Conservation (phyloP, 2,113 vertebrate species). For the Paralichthys olivaceus region DNA sequence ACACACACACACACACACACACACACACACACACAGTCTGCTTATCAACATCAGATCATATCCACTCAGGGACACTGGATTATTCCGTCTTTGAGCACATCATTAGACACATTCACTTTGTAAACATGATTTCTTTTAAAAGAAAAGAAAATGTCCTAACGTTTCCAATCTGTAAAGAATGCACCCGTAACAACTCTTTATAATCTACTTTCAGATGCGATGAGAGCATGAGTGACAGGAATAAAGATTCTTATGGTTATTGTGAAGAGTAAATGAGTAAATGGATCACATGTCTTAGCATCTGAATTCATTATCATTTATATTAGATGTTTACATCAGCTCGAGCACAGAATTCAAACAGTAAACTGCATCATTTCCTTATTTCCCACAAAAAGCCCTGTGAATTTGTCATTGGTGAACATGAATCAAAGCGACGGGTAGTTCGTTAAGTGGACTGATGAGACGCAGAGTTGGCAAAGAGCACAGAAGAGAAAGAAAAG, state of each 20-base stretch:
- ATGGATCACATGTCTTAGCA: slow-evolving; percentile 6
- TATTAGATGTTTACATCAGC: slow-evolving; percentile 35
- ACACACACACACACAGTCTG: neutral
- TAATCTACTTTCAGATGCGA: neutral
- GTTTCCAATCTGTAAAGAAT: slow-evolving; percentile 2
- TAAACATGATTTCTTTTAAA: neutral
- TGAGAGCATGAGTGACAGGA: neutral
- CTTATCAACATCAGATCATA: slow-evolving; percentile 16
- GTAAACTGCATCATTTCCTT: slow-evolving; percentile 16
- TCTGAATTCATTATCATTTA: slow-evolving; percentile 17
- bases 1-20: too few species aligned
- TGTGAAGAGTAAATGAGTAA: neutral
- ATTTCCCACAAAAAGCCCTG: slow-evolving; percentile 37
- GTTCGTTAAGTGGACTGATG: slow-evolving; percentile 43
- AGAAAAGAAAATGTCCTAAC: neutral
- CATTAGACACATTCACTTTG: neutral
- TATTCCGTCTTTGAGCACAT: neutral
- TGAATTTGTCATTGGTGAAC: slow-evolving; percentile 37
- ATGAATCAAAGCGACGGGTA: slow-evolving; percentile 57
- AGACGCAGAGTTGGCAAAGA: slow-evolving; percentile 37
- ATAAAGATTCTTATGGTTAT: neutral
- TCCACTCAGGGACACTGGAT: neutral
- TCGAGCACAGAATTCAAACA: neutral
- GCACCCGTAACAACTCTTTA: neutral
- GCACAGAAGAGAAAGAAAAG: neutral